These are phyloP conservation scores for Xenentodon cancila DNA, from an alignment of 2,797 vertebrate species.

Conservation along the genomic window DNA sequence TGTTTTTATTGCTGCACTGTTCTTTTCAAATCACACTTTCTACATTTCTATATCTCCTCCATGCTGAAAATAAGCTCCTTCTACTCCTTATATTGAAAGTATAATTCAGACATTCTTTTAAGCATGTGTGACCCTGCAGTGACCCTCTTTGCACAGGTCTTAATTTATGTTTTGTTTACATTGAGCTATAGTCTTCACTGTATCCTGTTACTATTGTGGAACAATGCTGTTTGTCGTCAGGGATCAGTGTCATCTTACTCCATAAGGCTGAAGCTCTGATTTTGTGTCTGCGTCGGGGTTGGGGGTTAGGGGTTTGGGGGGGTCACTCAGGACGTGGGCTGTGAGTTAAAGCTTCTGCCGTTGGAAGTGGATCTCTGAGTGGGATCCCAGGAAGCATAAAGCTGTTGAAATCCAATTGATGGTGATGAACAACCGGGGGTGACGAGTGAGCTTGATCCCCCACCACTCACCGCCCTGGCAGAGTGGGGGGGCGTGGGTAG, in stretches of 20 bases:
- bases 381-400: conserved; percentile 58
- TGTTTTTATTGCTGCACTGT: too few species aligned
- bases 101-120: background rate
- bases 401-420: conserved; percentile 56
- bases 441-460: conserved; percentile 20
- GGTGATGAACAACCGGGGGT: conserved; percentile 41
- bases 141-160: conserved; percentile 16
- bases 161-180: conserved; percentile 31
- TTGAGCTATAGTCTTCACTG: conserved; percentile 28
- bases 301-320: background rate
- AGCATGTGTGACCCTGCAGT: conserved; percentile 23
- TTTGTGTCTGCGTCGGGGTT: conserved; percentile 10
- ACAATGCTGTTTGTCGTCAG: conserved; percentile 32
- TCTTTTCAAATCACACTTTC: too few species aligned
- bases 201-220: conserved; percentile 57
- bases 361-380: conserved; percentile 54
- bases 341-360: conserved; percentile 42
- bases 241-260: conserved; percentile 17
- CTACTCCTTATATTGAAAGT: too few species aligned
- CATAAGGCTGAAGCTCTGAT: conserved; percentile 6
- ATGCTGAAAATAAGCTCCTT: too few species aligned
- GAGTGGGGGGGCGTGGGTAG: too few species aligned
- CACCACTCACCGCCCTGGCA: background rate
- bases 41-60: too few species aligned
- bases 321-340: conserved; percentile 24